Evolutionary conservation across 64 coral and sea anemone genomes (phyloP).

Genomic region (Montipora sp.): DNA sequence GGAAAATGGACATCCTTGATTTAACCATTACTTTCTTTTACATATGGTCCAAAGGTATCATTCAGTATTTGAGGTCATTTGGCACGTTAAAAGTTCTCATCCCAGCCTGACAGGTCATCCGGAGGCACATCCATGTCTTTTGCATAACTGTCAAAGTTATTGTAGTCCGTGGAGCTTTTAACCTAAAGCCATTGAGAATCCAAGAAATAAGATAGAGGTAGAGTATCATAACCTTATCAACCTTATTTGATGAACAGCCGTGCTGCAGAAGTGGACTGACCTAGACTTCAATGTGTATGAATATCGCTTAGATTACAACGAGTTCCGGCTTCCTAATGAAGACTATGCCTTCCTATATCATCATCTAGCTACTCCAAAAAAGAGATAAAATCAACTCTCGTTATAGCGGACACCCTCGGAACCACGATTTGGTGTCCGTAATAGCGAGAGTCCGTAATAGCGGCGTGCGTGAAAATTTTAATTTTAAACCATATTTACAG

Average conservation of each 20-base stretch:
- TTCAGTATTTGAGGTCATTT: not conserved
- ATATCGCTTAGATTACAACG: too few relatives aligned
- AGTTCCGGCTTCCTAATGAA: too few relatives aligned
- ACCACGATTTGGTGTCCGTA: not conserved
- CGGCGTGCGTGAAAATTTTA: not conserved
- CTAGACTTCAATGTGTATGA: too few relatives aligned
- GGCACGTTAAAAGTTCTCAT: constrained; percentile 84
- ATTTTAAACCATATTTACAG: too few relatives aligned
- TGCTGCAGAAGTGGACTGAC: too few relatives aligned
- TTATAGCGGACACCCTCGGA: too few relatives aligned
- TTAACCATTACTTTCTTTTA: not conserved
- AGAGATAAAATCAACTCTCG: too few relatives aligned
- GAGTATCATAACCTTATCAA: too few relatives aligned
- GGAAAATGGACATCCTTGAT: not conserved
- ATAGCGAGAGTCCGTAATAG: constrained; percentile 54
- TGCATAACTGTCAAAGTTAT: constrained; percentile 89
- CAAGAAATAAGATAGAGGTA: too few relatives aligned
- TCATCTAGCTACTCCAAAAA: too few relatives aligned
- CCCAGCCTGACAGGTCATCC: constrained; percentile 96
- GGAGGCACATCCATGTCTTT: constrained; percentile 95
- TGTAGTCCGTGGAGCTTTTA: constrained; percentile 68
- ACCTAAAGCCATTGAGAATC: constrained; percentile 56
- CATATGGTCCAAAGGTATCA: not conserved
- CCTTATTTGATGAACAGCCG: too few relatives aligned
- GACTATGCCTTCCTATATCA: too few relatives aligned